Evolutionary conservation across 2,797 vertebrate genomes (phyloP).

Genomic region (Cyprinodon diabolis): DNA sequence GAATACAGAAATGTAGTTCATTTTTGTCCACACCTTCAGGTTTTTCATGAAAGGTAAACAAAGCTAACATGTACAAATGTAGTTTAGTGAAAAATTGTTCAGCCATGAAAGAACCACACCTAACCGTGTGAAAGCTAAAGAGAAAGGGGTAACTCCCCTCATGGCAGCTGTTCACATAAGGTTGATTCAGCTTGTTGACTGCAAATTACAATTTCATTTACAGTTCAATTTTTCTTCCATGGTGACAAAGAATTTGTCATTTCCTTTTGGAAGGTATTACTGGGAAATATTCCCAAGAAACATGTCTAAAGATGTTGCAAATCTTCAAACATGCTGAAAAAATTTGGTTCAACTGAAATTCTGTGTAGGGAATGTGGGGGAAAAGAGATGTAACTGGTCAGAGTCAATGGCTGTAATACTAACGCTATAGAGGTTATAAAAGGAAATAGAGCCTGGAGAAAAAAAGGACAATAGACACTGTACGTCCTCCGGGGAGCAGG

Average conservation of each 20-base stretch:
- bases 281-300: slow-evolving; percentile 19
- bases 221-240: neutral
- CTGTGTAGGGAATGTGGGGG: slow-evolving; percentile 11
- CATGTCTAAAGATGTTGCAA: slow-evolving; percentile 11
- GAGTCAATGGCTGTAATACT: slow-evolving; percentile 23
- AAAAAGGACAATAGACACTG: slow-evolving; percentile 18
- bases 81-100: slow-evolving; percentile 35
- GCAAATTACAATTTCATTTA: slow-evolving; percentile 31
- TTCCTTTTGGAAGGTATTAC: neutral
- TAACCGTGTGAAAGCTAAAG: slow-evolving; percentile 45
- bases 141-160: slow-evolving; percentile 7
- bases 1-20: slow-evolving; percentile 18
- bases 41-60: slow-evolving; percentile 54
- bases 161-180: slow-evolving; percentile 22
- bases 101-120: slow-evolving; percentile 57
- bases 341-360: slow-evolving; percentile 18
- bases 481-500: slow-evolving; percentile 4
- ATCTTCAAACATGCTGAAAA: slow-evolving; percentile 18
- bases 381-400: slow-evolving; percentile 39
- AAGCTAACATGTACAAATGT: slow-evolving; percentile 43
- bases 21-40: slow-evolving; percentile 34
- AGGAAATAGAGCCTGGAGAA: slow-evolving; percentile 14
- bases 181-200: slow-evolving; percentile 30
- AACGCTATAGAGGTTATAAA: slow-evolving; percentile 17
- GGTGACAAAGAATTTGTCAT: slow-evolving; percentile 41